Evolutionary conservation across 2,888 invertebrate species (phyloP).

Genomic region (Linyphia triangularis): DNA sequence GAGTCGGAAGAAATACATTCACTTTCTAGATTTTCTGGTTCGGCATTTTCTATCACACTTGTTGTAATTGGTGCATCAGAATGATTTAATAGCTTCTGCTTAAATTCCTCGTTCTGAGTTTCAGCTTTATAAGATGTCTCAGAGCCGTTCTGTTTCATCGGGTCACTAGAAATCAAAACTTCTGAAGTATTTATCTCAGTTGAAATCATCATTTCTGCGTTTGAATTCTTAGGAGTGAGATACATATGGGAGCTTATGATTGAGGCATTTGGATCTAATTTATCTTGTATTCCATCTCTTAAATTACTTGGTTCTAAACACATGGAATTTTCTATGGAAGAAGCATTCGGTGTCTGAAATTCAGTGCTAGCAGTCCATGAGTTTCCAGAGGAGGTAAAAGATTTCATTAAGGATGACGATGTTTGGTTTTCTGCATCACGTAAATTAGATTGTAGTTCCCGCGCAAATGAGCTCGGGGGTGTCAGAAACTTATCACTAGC

Average conservation of each 20-base stretch:
- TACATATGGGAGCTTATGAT: neutral
- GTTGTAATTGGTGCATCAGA: neutral
- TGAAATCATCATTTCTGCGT: neutral
- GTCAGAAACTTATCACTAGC: conserved; percentile 62
- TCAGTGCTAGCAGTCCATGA: conserved; percentile 53
- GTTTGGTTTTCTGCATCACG: conserved; percentile 34
- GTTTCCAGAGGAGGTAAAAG: conserved; percentile 58
- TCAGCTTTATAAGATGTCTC: neutral
- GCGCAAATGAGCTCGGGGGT: conserved; percentile 37
- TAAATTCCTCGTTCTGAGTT: neutral
- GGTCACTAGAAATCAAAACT: neutral
- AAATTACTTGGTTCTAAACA: neutral
- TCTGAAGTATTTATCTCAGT: neutral
- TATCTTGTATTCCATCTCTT: neutral
- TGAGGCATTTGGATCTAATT: neutral
- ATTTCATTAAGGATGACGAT: conserved; percentile 41
- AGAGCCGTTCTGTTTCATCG: neutral
- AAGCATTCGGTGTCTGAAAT: conserved; percentile 58
- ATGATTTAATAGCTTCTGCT: neutral
- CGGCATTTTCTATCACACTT: neutral
- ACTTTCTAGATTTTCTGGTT: neutral
- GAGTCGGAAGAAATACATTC: neutral
- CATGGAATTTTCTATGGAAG: conserved; percentile 34
- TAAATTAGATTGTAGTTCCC: neutral
- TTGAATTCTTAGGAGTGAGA: conserved; percentile 33